These are phyloP conservation scores for Colletes latitarsis DNA, from an alignment of 1,140 invertebrate species.

Conservation along the genomic window DNA sequence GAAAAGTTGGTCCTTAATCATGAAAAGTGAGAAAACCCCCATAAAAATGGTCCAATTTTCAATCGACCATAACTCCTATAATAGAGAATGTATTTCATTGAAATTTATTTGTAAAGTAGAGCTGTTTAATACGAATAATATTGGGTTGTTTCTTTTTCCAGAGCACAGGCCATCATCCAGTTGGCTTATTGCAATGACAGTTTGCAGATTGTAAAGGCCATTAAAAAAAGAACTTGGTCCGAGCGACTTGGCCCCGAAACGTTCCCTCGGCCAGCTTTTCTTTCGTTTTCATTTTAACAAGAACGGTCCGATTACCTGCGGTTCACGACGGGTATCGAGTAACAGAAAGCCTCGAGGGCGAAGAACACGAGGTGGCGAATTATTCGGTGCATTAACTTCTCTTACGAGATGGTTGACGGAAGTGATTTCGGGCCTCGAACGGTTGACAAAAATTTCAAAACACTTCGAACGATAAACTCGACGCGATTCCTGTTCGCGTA, in stretches of 20 bases:
- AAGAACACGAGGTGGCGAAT: constrained; percentile 34
- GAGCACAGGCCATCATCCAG: too few species aligned
- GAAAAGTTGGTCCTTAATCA: too few species aligned
- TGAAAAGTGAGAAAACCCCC: too few species aligned
- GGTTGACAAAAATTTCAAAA: not conserved
- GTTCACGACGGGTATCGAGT: constrained; percentile 66
- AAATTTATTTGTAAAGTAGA: too few species aligned
- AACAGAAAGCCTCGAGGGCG: constrained; percentile 45
- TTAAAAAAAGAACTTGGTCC: too few species aligned
- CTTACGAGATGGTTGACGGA: not conserved
- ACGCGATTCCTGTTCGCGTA: not conserved
- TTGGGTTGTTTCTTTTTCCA: too few species aligned
- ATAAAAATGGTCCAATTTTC: too few species aligned
- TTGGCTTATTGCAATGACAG: too few species aligned
- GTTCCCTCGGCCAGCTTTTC: constrained; percentile 30
- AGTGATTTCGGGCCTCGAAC: constrained; percentile 27
- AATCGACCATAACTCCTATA: too few species aligned
- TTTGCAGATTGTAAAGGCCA: too few species aligned
- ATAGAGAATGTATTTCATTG: too few species aligned
- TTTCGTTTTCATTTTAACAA: constrained; percentile 50
- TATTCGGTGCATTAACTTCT: constrained; percentile 53
- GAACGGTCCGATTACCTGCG: constrained; percentile 68
- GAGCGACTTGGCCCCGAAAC: constrained; percentile 12
- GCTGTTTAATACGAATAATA: too few species aligned
- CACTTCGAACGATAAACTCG: not conserved